Conservation (phyloP, 2,888 invertebrate species). For the Hirtodrosophila histrioides region DNA sequence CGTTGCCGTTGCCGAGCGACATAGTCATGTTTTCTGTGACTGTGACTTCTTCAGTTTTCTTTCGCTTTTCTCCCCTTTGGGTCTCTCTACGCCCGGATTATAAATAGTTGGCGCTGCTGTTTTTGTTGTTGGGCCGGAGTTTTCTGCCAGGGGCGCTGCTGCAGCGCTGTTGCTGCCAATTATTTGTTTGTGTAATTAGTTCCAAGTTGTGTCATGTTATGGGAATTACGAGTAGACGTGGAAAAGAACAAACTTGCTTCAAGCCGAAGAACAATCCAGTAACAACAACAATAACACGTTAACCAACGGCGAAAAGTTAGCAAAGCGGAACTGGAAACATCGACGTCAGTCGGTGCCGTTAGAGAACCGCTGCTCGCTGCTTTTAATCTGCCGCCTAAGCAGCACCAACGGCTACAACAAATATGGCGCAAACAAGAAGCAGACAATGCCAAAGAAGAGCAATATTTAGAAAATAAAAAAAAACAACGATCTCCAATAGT, state of each 20-base stretch:
- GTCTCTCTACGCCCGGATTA: slow-evolving; percentile 53
- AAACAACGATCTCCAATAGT: slow-evolving; percentile 37
- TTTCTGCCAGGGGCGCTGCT: slow-evolving; percentile 37
- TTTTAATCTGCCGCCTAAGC: slow-evolving; percentile 57
- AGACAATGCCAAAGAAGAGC: slow-evolving; percentile 42
- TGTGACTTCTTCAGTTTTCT: slow-evolving; percentile 33
- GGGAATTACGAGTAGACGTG: slow-evolving; percentile 53
- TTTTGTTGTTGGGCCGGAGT: slow-evolving; percentile 45
- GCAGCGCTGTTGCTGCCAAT: slow-evolving; percentile 50
- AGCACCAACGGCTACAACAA: slow-evolving; percentile 38
- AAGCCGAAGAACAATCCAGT: slow-evolving; percentile 34
- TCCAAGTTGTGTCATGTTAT: slow-evolving; percentile 62
- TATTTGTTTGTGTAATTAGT: slow-evolving; percentile 68
- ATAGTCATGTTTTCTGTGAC: slow-evolving; percentile 66
- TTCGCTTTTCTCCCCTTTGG: slow-evolving; percentile 43
- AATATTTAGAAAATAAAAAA: slow-evolving; percentile 10
- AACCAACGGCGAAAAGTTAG: slow-evolving; percentile 72
- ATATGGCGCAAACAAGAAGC: slow-evolving; percentile 46
- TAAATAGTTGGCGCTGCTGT: slow-evolving; percentile 60
- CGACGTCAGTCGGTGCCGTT: slow-evolving; percentile 67
- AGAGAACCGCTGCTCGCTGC: slow-evolving; percentile 59
- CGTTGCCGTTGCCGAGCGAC: slow-evolving; percentile 32
- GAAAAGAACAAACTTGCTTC: slow-evolving; percentile 52
- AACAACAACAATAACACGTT: slow-evolving; percentile 43
- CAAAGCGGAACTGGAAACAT: slow-evolving; percentile 79